Evolutionary conservation across 1,140 invertebrate species (phyloP), one percentile per base, ranked within the genome.

Genomic region (Papilio polyxenes): DNA sequence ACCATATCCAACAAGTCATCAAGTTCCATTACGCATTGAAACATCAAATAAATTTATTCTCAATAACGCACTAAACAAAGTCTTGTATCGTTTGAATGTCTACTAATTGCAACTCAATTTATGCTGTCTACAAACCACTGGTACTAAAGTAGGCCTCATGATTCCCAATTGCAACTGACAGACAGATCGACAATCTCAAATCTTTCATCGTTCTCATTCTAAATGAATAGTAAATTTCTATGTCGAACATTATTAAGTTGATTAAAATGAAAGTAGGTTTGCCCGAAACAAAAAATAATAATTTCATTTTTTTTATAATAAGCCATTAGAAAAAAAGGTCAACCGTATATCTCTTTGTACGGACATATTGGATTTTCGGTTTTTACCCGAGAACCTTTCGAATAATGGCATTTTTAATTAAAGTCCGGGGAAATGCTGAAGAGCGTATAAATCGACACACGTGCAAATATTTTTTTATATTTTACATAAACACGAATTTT

Each of bases 361-460:
- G 23, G 20, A 56, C 53, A 51, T 76, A 77, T 77, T 56, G 75
- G 49, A 77, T 77, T 77, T 77, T 51, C 49, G 20, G 75, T 53
- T 77, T 75, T 76, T 77, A 53, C 10, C 20, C n/a, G 75, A 23
- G 44, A 4, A 3, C 75, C 49, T 23, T 15, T 48, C 48, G 74
- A 75, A 49, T 77, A 77, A 77, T 77, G 49, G 75, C 49, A 77
- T 77, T 77, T 77, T 77, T 77, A 77, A 77, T 77, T 77, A 77
- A 77, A 77, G 11, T 49, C 49, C 75, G 75, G 75, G 44, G 20
- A 75, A 75, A 49, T 15, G n/a, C 20, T 76, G 11, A 75, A 40
- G 75, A 77, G n/a, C n/a, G 49, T 10, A 77, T 15, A 37, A 77
- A 69, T 9, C 40, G 72, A 51, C 20, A 77, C 75, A 77, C 48